phyloP scores from a whole-genome alignment of 1,140 invertebrate species.

The Ptiloglossa arizonensis region DNA sequence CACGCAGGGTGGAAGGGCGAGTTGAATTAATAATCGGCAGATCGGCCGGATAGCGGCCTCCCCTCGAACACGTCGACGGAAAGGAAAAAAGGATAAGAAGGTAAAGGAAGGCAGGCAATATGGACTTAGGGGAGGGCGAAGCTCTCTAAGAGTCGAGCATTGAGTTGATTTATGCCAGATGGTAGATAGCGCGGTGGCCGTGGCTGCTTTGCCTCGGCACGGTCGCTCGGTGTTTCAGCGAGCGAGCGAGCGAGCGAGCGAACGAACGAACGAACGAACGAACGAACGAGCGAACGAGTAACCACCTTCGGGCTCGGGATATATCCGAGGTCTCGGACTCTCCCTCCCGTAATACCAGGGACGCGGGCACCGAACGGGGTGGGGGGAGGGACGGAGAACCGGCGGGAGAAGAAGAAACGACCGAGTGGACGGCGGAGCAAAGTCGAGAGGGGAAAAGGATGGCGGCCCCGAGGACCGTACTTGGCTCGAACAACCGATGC shows the following conservation, averaged over 20 bases:
- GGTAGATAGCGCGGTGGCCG: slow-evolving; percentile 72
- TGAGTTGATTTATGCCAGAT: slow-evolving; percentile 80
- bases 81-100: slow-evolving; percentile 62
- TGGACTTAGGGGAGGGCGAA: slow-evolving; percentile 71
- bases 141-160: slow-evolving; percentile 71
- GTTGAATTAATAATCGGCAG: slow-evolving; percentile 78
- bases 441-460: slow-evolving; percentile 21
- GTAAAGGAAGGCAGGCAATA: slow-evolving; percentile 66
- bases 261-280: slow-evolving; percentile 51
- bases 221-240: slow-evolving; percentile 55
- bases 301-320: slow-evolving; percentile 64
- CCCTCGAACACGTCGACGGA: slow-evolving; percentile 51
- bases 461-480: slow-evolving; percentile 24
- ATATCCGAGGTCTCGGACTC: slow-evolving; percentile 56
- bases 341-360: slow-evolving; percentile 56
- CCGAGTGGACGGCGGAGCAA: slow-evolving; percentile 30
- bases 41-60: slow-evolving; percentile 67
- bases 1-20: slow-evolving; percentile 56
- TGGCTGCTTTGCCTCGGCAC: slow-evolving; percentile 68
- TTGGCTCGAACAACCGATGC: slow-evolving; percentile 34
- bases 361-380: slow-evolving; percentile 22
- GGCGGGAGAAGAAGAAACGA: slow-evolving; percentile 30
- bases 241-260: slow-evolving; percentile 50
- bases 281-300: slow-evolving; percentile 50
- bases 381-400: background rate